Base-by-base conservation (phyloP, 2,797 vertebrate genomes). In the Myotis planiceps region DNA sequence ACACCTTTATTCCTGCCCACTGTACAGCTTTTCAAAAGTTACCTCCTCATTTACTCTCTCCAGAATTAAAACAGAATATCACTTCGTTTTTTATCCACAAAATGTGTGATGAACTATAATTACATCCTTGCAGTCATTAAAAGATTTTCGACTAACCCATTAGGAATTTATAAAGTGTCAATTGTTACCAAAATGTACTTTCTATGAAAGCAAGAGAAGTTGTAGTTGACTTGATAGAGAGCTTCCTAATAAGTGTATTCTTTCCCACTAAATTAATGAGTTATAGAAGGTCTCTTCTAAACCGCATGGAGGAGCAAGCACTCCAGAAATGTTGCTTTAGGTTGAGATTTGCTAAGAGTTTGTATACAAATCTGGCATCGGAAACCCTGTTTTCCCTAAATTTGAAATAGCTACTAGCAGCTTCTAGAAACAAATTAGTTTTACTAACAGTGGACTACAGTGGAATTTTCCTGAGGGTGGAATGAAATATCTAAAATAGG, bases 31-130 rank as follows among this genome's bases (percentile, higher is more conserved):
- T 84, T 86, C 60, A 92, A 86, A 97, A 96, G 53, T 92, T 94
- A 76, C 75, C n/a, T 94, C 51, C 65, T 92, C 53, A 29, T 66
- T 47, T 45, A 84, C 9, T 60, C 18, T 74, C 25, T 85, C 37
- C 68, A 91, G 55, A 93, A 83, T 95, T 92, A 88, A 96, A 95
- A 95, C 58, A 93, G 82, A 94, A 39, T 96, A 83, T 80, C 58
- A 95, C 6, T 94, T 96, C 39, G 85, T 39, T 84, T 96, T 91
- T 95, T 53, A 89, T 93, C 53, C 9, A 71, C 12, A 76, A 21
- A 65, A 63, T 76, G 4, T 94, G 47, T 85, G 42, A 81, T 65
- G 87, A 49, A 23, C 19, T 96, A 72, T 92, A 93, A 95, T 86
- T 91, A 92, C 16, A 89, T 92, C 27, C 23, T 83, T 76, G 14